phyloP scores from a whole-genome alignment of 1,140 invertebrate genomes.

The Episyrphus balteatus region DNA sequence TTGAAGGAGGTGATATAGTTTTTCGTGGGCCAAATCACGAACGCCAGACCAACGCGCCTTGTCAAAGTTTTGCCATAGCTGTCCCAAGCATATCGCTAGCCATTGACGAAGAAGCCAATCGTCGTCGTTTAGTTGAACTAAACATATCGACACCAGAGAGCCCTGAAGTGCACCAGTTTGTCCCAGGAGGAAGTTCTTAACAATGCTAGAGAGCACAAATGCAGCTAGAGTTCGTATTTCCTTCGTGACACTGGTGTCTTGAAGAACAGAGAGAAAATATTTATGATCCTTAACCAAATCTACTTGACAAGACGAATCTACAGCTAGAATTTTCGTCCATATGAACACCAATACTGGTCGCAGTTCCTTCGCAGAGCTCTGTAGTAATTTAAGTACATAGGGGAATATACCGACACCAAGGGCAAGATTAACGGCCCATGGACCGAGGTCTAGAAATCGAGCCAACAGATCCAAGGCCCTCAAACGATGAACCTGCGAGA shows the following conservation, averaged over 20 bases:
- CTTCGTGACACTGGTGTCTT: conserved; percentile 69
- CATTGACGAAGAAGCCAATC: conserved; percentile 72
- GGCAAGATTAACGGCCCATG: conserved; percentile 93
- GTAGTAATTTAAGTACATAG: conserved; percentile 91
- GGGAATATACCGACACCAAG: conserved; percentile 97
- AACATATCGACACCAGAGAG: conserved; percentile 76
- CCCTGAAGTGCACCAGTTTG: conserved; percentile 80
- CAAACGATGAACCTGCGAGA: conserved; percentile 93
- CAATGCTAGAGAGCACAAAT: conserved; percentile 85
- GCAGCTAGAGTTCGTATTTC: conserved; percentile 82
- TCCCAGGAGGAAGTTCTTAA: conserved; percentile 75
- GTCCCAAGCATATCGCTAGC: conserved; percentile 82
- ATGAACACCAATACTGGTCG: conserved; percentile 91
- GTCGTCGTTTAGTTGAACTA: conserved; percentile 60
- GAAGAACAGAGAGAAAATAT: conserved; percentile 84
- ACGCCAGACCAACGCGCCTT: conserved; percentile 91
- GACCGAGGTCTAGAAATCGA: conserved; percentile 90
- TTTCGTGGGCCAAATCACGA: conserved; percentile 91
- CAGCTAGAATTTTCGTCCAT: conserved; percentile 97
- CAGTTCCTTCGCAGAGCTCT: conserved; percentile 85
- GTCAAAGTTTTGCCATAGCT: conserved; percentile 88
- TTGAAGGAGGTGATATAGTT: conserved; percentile 66
- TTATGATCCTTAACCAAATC: conserved; percentile 95
- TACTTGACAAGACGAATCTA: conserved; percentile 88
- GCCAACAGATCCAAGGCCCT: conserved; percentile 89